These are phyloP conservation scores for Cactoblastis cactorum DNA, from an alignment of 2,888 invertebrate genomes.

Conservation along the genomic window DNA sequence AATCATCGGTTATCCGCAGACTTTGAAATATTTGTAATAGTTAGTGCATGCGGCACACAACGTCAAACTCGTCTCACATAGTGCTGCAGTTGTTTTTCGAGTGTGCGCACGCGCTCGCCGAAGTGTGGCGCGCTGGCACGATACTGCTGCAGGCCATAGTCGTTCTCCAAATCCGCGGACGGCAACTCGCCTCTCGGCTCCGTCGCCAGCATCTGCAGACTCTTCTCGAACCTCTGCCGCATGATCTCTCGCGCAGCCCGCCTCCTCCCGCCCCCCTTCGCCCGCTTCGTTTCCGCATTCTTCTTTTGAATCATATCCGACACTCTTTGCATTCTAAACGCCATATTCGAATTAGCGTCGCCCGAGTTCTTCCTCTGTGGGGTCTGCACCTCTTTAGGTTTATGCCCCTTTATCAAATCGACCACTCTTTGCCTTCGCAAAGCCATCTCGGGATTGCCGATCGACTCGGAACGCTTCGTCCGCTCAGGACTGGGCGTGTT, in stretches of 20 bases:
- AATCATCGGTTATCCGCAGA: not conserved
- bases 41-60: constrained; percentile 56
- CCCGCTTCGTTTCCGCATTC: constrained; percentile 65
- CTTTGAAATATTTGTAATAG: not conserved
- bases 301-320: constrained; percentile 87
- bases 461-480: constrained; percentile 40
- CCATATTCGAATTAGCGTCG: constrained; percentile 42
- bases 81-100: constrained; percentile 78
- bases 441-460: constrained; percentile 56
- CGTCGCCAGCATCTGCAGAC: constrained; percentile 90
- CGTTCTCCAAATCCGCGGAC: constrained; percentile 87
- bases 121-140: constrained; percentile 91
- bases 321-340: constrained; percentile 84
- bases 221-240: constrained; percentile 91
- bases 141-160: constrained; percentile 89
- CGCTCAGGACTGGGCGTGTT: constrained; percentile 52
- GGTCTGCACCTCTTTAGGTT: constrained; percentile 25
- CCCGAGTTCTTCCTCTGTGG: constrained; percentile 45
- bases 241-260: constrained; percentile 80
- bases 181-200: constrained; percentile 83
- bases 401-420: constrained; percentile 20
- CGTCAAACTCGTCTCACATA: constrained; percentile 60
- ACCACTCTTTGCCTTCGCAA: constrained; percentile 43
- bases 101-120: constrained; percentile 89
- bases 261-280: constrained; percentile 46